phyloP scores from a whole-genome alignment of 2,888 invertebrate species.

The Ophion ventricosus region DNA sequence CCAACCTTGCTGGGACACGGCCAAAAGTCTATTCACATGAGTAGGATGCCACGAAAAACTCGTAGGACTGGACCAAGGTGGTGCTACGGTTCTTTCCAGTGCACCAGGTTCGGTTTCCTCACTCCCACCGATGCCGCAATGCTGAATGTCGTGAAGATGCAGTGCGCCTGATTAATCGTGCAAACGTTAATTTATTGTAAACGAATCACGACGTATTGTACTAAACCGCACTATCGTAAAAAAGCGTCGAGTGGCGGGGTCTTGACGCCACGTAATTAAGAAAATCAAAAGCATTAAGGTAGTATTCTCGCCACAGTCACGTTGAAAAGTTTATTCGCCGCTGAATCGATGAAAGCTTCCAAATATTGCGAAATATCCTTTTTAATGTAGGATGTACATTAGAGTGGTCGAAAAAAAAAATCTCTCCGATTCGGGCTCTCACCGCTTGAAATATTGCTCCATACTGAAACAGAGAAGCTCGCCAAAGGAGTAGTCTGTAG shows the following conservation, averaged over 20 bases:
- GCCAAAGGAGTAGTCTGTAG: no score
- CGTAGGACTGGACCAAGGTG: slow-evolving; percentile 83
- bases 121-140: slow-evolving; percentile 86
- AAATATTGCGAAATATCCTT: no score
- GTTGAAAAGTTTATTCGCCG: no score
- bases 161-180: slow-evolving; percentile 83
- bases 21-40: slow-evolving; percentile 91
- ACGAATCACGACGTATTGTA: background rate
- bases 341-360: no score
- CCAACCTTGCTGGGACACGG: slow-evolving; percentile 84
- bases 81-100: slow-evolving; percentile 88
- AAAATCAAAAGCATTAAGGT: no score
- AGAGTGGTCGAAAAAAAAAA: no score
- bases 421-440: no score
- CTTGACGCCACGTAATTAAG: no score
- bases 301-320: no score
- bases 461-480: no score
- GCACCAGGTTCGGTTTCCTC: slow-evolving; percentile 91
- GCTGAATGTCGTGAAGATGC: slow-evolving; percentile 94
- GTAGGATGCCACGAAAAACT: slow-evolving; percentile 95
- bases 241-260: background rate
- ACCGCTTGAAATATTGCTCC: no score
- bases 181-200: background rate
- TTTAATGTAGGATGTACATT: no score
- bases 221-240: background rate